Base-by-base conservation (phyloP, 2,797 vertebrate genomes). In the Heterohyrax brucei region DNA sequence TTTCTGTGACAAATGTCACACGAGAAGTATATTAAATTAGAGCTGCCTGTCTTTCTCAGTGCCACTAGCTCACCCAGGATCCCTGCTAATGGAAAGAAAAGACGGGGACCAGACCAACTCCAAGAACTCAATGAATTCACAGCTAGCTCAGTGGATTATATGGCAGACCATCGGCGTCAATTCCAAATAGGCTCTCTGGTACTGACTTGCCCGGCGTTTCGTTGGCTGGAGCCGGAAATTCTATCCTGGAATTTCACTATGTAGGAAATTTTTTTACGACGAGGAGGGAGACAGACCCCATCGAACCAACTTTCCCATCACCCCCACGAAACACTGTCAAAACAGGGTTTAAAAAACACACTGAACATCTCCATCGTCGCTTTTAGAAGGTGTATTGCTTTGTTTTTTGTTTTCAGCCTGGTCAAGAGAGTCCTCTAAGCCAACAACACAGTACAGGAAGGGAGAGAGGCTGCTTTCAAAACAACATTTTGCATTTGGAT, bases 181-280 rank as follows among this genome's bases (percentile, higher is more conserved):
- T 56, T 61, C 53, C 33, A 59, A 21, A 39, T 22, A 13, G 7
- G 73, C 62, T 39, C 48, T 44, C 28, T 7, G 44, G n/a, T 48
- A 18, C 5, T 66, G 39, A 53, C 6, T 26, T 7, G 5, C 28
- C 26, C 26, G 16, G 10, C 72, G 68, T 66, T 10, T 64, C 64
- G 26, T 39, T 56, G 73, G 66, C 7, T 72, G 73, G 24, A 84
- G 16, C 72, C 68, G 53, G 39, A 59, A 68, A 92, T 83, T 79
- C 46, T 39, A 72, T 19, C 70, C 70, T 22, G n/a, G 89, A 72
- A 87, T 76, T n/a, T 93, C 61, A 73, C 46, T 28, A 82, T 61
- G 79, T 46, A 61, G 50, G 33, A 50, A 24, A 53, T 39, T 64
- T 83, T 72, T 87, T 10, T 6, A 53, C 66, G 39, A 33, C 19